Evolutionary conservation across 2,888 invertebrate genomes (phyloP).

Genomic region (Escarpia spicata): DNA sequence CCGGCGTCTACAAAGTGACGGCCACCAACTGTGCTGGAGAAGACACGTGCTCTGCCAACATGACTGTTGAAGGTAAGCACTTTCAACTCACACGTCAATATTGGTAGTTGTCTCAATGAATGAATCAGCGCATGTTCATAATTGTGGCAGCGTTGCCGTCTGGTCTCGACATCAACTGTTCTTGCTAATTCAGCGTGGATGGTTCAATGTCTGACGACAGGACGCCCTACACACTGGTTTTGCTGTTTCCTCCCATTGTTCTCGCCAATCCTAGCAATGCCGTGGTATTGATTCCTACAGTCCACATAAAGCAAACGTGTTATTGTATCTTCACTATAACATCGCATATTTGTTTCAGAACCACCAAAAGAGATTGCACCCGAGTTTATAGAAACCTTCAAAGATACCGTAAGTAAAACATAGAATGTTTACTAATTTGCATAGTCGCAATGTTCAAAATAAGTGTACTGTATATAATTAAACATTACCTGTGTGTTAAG

Average conservation of each 20-base stretch:
- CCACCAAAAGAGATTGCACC: slow-evolving; percentile 69
- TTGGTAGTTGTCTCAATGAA: no score
- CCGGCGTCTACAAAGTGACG: slow-evolving; percentile 87
- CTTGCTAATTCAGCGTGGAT: no score
- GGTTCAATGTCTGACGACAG: no score
- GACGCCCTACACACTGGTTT: no score
- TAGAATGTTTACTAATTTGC: not conserved
- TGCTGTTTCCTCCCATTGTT: no score
- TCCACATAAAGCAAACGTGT: not conserved
- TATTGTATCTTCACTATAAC: not conserved
- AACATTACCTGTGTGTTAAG: not conserved
- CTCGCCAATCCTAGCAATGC: no score
- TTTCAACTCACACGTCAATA: not conserved
- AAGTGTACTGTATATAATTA: not conserved
- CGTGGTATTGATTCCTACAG: not conserved
- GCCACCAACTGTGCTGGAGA: slow-evolving; percentile 68
- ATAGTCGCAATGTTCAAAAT: not conserved
- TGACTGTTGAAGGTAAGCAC: slow-evolving; percentile 69
- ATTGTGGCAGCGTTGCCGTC: no score
- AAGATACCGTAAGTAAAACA: slow-evolving; percentile 69
- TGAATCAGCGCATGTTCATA: no score
- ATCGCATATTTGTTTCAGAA: not conserved
- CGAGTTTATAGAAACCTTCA: slow-evolving; percentile 86
- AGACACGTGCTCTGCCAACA: slow-evolving; percentile 54
- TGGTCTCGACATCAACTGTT: no score